Evolutionary conservation across 1,140 invertebrate species (phyloP), one percentile per base, ranked within the genome.

Genomic region (Caenorhabditis briggsae): DNA sequence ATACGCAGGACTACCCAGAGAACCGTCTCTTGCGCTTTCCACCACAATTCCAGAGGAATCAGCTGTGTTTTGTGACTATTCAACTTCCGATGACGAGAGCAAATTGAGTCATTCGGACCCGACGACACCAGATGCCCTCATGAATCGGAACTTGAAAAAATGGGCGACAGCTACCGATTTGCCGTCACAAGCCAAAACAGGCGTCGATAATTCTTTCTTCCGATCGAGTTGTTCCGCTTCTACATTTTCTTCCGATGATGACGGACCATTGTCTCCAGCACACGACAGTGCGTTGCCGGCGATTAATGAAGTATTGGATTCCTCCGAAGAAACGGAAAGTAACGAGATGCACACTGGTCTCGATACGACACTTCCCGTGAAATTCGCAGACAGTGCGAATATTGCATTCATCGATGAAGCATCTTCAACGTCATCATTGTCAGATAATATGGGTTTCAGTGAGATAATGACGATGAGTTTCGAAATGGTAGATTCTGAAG

Each of bases 381-480:
- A 33, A 18, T 64, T 64, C 11, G 12, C 59, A 3, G 59, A 64
- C 23, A 64, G 25, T 14, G 59, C 59, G 2, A 33, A 64, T 33
- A 64, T 64, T 8, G 59, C 59, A 7, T 64, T 64, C 25, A 64
- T 64, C 23, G 59, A 64, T 33, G 59, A 64, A 33, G 9, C 59
- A 12, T 33, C 59, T 33, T 64, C 59, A 9, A 33, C 59, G 9
- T 64, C 59, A 12, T 33, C 65, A 9, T 18, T 58, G n/a, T 8
- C 41, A 18, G 43, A 46, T 7, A 46, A 18, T n/a, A 41, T 70
- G 1, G 65, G 41, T 20, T 70, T 46, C 43, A 70, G 65, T 70
- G 65, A 48, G 8, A 70, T 70, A n/a, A 46, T 70, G 65, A 46
- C 41, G 2, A 70, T 70, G 65, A 70, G 65, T n/a, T 70, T 70